Base-by-base conservation (phyloP, 2,113 vertebrate genomes). In the Condylura cristata region DNA sequence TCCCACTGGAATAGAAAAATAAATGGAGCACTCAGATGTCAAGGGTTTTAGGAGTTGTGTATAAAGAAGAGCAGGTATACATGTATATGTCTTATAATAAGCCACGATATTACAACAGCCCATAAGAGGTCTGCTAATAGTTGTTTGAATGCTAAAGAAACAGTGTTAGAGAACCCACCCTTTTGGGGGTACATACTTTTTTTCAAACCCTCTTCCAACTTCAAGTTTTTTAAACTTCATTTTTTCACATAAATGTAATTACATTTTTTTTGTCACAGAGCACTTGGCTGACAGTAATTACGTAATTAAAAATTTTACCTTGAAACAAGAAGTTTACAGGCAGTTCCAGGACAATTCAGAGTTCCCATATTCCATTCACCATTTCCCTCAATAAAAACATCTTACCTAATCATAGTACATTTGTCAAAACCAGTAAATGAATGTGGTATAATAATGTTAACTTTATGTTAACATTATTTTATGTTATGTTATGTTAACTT, bases 291-390 rank as follows among this genome's bases (percentile, higher is more conserved):
- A 66, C 46, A 82, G 4, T 60, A 75, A 75, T 61, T 81, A 65
- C 13, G 28, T 56, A 68, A 44, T 66, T 37, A 11, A 66, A 37
- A 14, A 18, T 83, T 79, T 84, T 75, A 63, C 56, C 61, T 68
- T 24, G 13, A 89, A 95, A 80, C 44, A 60, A 70, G 89, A 85
- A 91, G 20, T 65, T 72, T 86, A 81, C 13, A 89, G 8, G 66
- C n/a, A 10, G 3, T 48, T 58, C 30, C 76, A 71, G 85, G n/a
- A 28, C 17, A 65, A 4, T n/a, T 41, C 8, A 86, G 61, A 34
- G 5, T 72, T 72, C 30, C 12, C n/a, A n/a, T 26, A 78, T 76
- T 85, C 11, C 10, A 2, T 56, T 87, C 13, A 78, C 8, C 30
- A 34, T 28, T 2, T 83, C 1, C 51, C 60, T 89, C 63, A 83